Percentiles rank a stretch among this genome's conserved stretches.
Evolutionary conservation across 2,797 vertebrate species (phyloP).

Genomic region (Lepilemur ruficaudatus): DNA sequence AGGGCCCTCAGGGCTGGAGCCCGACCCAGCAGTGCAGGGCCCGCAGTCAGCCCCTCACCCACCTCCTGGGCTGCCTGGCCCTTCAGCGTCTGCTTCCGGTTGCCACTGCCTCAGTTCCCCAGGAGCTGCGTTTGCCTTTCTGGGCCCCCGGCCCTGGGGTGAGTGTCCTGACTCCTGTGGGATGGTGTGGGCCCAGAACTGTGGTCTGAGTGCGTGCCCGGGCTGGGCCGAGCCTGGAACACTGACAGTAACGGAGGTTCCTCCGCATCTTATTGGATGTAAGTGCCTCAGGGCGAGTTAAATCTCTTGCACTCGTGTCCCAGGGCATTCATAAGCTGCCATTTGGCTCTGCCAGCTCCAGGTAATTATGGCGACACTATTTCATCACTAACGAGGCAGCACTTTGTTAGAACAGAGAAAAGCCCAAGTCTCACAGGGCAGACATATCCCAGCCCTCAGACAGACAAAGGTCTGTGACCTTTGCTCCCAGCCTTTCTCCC

Average conservation of each 20-base stretch:
- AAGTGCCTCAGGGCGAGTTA: background rate
- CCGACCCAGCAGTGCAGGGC: background rate
- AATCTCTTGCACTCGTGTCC: background rate
- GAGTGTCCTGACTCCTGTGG: background rate
- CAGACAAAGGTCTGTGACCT: background rate
- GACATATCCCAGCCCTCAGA: background rate
- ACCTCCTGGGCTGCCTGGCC: rapidly evolving
- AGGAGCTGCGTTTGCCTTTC: background rate
- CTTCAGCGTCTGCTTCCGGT: background rate
- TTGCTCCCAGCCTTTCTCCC: background rate
- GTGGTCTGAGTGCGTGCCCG: background rate
- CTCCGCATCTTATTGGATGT: background rate
- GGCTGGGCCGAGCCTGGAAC: background rate
- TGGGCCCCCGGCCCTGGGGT: background rate
- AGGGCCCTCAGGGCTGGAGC: background rate
- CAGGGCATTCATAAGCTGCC: background rate
- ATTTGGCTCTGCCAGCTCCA: background rate
- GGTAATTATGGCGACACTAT: background rate
- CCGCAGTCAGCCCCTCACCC: background rate
- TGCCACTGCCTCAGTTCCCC: background rate
- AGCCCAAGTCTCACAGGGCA: background rate
- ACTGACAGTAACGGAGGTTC: rapidly evolving
- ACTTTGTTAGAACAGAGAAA: background rate
- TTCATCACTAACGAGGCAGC: background rate
- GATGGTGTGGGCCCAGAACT: background rate